These are phyloP conservation scores for Lepidocolaptes lacrymiger DNA, from an alignment of 2,797 vertebrate species.

Conservation along the genomic window DNA sequence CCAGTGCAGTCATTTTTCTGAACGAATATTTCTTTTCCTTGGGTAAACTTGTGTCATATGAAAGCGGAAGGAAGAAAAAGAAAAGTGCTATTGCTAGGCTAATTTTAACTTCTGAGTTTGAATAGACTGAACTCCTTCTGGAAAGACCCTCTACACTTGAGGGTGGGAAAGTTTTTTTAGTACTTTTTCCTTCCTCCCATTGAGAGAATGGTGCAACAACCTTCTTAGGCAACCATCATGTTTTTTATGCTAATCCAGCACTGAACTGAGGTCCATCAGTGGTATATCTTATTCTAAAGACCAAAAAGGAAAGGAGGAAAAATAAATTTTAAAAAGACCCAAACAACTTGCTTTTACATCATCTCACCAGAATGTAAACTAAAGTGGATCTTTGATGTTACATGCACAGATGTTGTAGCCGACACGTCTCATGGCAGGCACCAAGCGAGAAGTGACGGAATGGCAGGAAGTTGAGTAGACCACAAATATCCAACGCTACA, in stretches of 20 bases:
- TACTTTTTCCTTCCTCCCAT: background rate
- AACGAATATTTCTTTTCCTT: background rate
- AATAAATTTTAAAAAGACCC: conserved; percentile 26
- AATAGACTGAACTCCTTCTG: background rate
- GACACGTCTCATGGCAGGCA: conserved; percentile 69
- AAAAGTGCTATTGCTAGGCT: background rate
- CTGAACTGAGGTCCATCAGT: background rate
- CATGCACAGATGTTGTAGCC: conserved; percentile 76
- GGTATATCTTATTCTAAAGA: background rate
- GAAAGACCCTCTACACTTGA: background rate
- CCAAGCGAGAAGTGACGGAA: conserved; percentile 60
- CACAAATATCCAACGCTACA: conserved; percentile 71
- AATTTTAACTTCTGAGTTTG: conserved; percentile 1
- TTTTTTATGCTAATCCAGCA: conserved; percentile 11
- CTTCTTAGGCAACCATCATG: background rate
- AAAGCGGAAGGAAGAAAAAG: background rate
- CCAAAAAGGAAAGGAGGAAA: conserved; percentile 23
- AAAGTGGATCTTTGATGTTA: conserved; percentile 80
- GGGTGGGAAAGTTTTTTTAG: background rate
- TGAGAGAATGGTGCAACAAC: background rate
- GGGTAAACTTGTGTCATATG: background rate
- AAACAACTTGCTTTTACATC: conserved; percentile 75
- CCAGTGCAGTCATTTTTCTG: background rate
- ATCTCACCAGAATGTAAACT: conserved; percentile 78
- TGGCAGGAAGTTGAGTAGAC: conserved; percentile 74